phyloP scores from a whole-genome alignment of 2,797 vertebrate species.

The Clarias platycephalus region DNA sequence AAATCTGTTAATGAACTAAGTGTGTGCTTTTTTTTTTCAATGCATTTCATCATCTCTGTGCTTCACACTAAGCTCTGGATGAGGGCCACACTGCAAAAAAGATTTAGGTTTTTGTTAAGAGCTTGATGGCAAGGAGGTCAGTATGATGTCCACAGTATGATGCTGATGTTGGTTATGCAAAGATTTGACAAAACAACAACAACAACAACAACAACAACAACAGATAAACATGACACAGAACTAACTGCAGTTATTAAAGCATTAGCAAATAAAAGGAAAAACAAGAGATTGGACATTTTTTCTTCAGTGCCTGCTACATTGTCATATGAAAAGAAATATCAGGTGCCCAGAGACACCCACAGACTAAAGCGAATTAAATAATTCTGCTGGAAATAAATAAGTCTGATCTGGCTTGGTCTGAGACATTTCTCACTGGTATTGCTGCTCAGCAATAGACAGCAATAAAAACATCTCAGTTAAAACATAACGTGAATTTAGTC shows the following conservation, averaged over 20 bases:
- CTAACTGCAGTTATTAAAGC: neutral
- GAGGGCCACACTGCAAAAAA: too few species aligned
- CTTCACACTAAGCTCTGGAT: too few species aligned
- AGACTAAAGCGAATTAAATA: slow-evolving; percentile 8
- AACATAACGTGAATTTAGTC: too few species aligned
- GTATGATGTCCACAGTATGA: neutral
- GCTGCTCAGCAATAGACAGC: neutral
- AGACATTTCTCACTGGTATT: neutral
- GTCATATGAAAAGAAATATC: slow-evolving; percentile 22
- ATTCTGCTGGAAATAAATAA: slow-evolving; percentile 21
- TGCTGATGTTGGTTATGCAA: neutral
- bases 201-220: neutral
- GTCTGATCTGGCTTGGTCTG: neutral
- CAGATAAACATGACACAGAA: neutral
- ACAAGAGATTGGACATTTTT: neutral
- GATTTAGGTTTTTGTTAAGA: too few species aligned
- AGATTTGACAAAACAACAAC: neutral
- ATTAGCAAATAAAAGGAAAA: neutral
- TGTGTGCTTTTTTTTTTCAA: too few species aligned
- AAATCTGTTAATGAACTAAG: too few species aligned
- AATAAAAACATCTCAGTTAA: neutral
- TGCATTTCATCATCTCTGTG: neutral
- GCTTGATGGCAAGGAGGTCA: too few species aligned
- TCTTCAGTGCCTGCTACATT: neutral
- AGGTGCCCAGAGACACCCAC: slow-evolving; percentile 20